Percentiles rank a stretch among this genome's conserved stretches.
These are phyloP conservation scores for Bagarius yarrelli DNA, from an alignment of 2,113 vertebrate genomes.

Conservation along the genomic window DNA sequence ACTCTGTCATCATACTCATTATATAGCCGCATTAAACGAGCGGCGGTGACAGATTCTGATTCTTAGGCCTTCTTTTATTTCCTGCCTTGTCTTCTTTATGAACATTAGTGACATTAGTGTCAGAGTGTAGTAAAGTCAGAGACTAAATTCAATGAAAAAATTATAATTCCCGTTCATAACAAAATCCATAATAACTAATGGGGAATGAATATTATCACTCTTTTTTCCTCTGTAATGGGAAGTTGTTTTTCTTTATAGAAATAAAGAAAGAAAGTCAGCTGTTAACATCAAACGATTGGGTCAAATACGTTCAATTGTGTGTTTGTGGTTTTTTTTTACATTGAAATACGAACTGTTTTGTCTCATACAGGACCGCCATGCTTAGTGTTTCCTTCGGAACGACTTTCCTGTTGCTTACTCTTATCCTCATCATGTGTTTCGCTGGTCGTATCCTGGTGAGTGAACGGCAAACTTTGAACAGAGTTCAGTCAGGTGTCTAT, in stretches of 20 bases:
- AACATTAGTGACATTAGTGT: not conserved
- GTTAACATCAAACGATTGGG: not conserved
- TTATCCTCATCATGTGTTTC: conserved; percentile 91
- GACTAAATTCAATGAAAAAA: not conserved
- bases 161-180: not conserved
- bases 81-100: not conserved
- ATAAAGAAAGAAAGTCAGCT: not conserved
- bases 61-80: not conserved
- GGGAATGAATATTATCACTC: not conserved
- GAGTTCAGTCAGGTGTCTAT: not conserved
- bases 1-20: conserved; percentile 12
- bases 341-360: conserved; percentile 22
- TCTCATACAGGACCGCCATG: conserved; percentile 80
- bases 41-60: not conserved
- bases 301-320: conserved; percentile 2
- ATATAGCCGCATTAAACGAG: conserved; percentile 19
- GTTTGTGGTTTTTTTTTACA: not conserved
- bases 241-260: not conserved
- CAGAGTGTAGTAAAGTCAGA: not conserved
- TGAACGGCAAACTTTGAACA: conserved; percentile 44
- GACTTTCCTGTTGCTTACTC: conserved; percentile 82
- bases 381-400: conserved; percentile 90
- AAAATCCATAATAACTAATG: not conserved
- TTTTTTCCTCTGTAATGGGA: not conserved
- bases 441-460: conserved; percentile 91